Evolutionary conservation across 2,888 invertebrate species (phyloP).

Genomic region (Temnothorax ravouxi): DNA sequence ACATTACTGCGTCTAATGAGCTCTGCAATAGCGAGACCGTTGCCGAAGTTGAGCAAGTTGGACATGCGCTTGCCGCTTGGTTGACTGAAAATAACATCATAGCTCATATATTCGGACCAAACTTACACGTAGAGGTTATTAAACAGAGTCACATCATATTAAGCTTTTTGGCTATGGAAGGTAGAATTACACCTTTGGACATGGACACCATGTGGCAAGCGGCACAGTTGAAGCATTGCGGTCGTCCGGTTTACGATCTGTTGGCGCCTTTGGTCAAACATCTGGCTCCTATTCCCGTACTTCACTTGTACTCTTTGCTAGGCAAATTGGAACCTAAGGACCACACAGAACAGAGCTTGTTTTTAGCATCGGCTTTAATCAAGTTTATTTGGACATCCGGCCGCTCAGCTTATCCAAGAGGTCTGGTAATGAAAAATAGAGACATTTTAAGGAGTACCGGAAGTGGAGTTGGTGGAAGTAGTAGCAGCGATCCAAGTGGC

Average conservation of each 20-base stretch:
- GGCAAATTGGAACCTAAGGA: slow-evolving; percentile 95
- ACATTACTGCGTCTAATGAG: slow-evolving; percentile 96
- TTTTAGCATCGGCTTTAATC: slow-evolving; percentile 95
- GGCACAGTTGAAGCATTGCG: slow-evolving; percentile 97
- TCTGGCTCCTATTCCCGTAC: slow-evolving; percentile 94
- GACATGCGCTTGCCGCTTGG: slow-evolving; percentile 95
- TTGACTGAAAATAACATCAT: slow-evolving; percentile 95
- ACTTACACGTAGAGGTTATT: slow-evolving; percentile 98
- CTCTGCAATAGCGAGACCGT: slow-evolving; percentile 95
- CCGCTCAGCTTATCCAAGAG: slow-evolving; percentile 84
- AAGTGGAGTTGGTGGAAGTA: slow-evolving; percentile 83
- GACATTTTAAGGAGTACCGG: slow-evolving; percentile 78
- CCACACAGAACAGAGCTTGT: slow-evolving; percentile 96
- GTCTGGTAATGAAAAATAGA: slow-evolving; percentile 80
- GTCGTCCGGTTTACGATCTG: slow-evolving; percentile 96
- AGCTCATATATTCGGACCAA: slow-evolving; percentile 98
- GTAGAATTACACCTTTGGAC: slow-evolving; percentile 95
- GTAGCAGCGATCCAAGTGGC: slow-evolving; percentile 84
- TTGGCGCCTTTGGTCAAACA: slow-evolving; percentile 96
- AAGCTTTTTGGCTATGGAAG: slow-evolving; percentile 97
- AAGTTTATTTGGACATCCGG: slow-evolving; percentile 97
- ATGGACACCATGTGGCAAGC: slow-evolving; percentile 98
- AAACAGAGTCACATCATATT: slow-evolving; percentile 98
- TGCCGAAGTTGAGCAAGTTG: slow-evolving; percentile 94
- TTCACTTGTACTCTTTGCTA: slow-evolving; percentile 95